Percentiles rank a stretch among this genome's conserved stretches.
These are phyloP conservation scores for Eospalax fontanierii DNA, from an alignment of 2,797 vertebrate species.

Conservation along the genomic window DNA sequence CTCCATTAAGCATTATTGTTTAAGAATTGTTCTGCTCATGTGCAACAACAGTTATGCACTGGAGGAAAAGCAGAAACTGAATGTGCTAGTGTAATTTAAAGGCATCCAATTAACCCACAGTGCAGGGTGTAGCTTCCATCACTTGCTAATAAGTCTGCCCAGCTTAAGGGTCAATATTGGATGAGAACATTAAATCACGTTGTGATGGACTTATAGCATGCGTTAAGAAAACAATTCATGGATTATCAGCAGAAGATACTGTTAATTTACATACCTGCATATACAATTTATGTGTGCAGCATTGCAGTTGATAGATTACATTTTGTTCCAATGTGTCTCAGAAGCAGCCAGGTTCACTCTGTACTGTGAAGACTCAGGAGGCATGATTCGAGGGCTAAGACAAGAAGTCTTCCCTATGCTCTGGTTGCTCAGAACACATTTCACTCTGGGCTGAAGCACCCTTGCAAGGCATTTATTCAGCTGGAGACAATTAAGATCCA, in stretches of 20 bases:
- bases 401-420: too few relatives aligned
- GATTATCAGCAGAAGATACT: constrained; percentile 85
- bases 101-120: background rate
- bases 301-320: constrained; percentile 79
- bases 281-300: constrained; percentile 24
- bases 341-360: constrained; percentile 71
- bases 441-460: background rate
- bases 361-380: constrained; percentile 10
- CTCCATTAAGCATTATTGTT: constrained; percentile 76
- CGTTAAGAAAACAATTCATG: constrained; percentile 88
- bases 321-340: background rate
- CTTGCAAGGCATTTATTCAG: background rate
- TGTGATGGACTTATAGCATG: constrained; percentile 87
- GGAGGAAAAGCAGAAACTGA: background rate
- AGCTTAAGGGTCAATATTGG: constrained; percentile 88
- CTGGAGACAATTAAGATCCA: background rate
- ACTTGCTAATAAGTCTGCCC: constrained; percentile 88
- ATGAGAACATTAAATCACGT: constrained; percentile 88
- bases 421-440: too few relatives aligned
- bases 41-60: constrained; percentile 85
- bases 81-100: background rate
- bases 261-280: background rate
- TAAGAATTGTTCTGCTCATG: constrained; percentile 78
- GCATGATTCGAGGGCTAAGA: too few relatives aligned
- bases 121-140: constrained; percentile 67